Evolutionary conservation across 1,140 invertebrate genomes (phyloP).

Genomic region (Drosophila eugracilis): DNA sequence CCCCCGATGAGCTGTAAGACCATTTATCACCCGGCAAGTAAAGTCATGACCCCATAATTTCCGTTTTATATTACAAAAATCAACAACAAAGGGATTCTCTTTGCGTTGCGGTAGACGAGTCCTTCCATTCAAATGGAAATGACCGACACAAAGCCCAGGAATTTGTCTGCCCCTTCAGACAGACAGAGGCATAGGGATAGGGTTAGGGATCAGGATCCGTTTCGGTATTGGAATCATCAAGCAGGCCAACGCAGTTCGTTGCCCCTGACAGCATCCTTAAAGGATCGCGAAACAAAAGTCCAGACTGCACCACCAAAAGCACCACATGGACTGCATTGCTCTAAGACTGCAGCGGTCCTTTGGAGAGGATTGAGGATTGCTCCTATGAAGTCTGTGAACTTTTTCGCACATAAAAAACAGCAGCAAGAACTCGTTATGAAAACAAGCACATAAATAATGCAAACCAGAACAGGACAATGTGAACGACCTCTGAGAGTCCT

Average conservation of each 20-base stretch:
- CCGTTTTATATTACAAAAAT: conserved; percentile 38
- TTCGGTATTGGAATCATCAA: conserved; percentile 23
- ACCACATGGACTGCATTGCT: conserved; percentile 42
- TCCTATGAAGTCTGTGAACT: conserved; percentile 72
- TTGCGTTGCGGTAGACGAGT: conserved; percentile 21
- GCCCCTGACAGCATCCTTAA: conserved; percentile 66
- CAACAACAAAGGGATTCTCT: conserved; percentile 37
- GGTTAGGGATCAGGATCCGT: conserved; percentile 22
- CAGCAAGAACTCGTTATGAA: conserved; percentile 63
- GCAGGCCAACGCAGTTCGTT: conserved; percentile 65
- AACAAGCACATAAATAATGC: conserved; percentile 40
- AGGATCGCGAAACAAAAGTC: conserved; percentile 60
- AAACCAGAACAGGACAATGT: conserved; percentile 68
- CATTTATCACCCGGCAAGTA: conserved; percentile 54
- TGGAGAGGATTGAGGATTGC: conserved; percentile 13
- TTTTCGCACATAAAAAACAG: conserved; percentile 62
- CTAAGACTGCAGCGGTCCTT: conserved; percentile 37
- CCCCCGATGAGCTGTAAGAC: conserved; percentile 13
- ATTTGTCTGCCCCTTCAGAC: conserved; percentile 26
- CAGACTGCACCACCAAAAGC: conserved; percentile 45
- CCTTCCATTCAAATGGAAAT: conserved; percentile 62
- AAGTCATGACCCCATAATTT: conserved; percentile 73
- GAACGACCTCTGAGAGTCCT: conserved; percentile 66
- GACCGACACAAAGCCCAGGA: conserved; percentile 37
- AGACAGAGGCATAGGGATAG: conserved; percentile 43